Evolutionary conservation across 53 echinoderm and acorn worm genomes (phyloP).

Genomic region (Arbacia lixula): DNA sequence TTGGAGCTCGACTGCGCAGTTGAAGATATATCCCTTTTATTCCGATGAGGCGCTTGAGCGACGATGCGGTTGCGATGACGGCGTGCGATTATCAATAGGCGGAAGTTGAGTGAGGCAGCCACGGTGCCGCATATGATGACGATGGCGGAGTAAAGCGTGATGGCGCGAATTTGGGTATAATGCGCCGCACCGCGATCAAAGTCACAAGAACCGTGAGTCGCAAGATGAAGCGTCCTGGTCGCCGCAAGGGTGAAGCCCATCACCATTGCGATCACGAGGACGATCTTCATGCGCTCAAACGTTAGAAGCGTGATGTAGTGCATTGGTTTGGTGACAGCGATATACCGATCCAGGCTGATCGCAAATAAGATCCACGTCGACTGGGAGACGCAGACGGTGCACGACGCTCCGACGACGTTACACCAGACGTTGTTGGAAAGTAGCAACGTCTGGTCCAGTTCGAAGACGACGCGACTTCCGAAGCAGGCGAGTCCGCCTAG

Average conservation of each 20-base stretch:
- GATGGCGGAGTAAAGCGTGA: slow-evolving; percentile 21
- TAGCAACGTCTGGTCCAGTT: neutral
- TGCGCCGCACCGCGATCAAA: slow-evolving; percentile 31
- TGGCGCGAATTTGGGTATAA: neutral
- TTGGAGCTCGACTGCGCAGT: neutral
- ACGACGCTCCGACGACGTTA: slow-evolving; percentile 38
- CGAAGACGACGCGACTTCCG: slow-evolving; percentile 50
- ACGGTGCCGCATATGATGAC: slow-evolving; percentile 17
- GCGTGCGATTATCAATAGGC: slow-evolving; percentile 11
- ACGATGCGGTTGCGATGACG: slow-evolving; percentile 31
- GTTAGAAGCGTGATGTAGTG: slow-evolving; percentile 19
- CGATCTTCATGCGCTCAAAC: neutral
- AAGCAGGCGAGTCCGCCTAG: slow-evolving; percentile 33
- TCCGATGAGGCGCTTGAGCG: neutral
- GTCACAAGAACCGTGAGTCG: slow-evolving; percentile 37
- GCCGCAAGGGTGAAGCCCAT: slow-evolving; percentile 14
- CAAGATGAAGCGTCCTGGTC: slow-evolving; percentile 24
- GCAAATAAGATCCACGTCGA: slow-evolving; percentile 51
- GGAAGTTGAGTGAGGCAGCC: slow-evolving; percentile 13
- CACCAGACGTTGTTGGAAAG: neutral
- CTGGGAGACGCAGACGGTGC: slow-evolving; percentile 37
- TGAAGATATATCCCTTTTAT: neutral
- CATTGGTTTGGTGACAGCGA: slow-evolving; percentile 39
- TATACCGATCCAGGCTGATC: slow-evolving; percentile 43
- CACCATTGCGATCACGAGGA: slow-evolving; percentile 9